phyloP scores from a whole-genome alignment of 1,140 invertebrate genomes.

The Adoxophyes honmai region DNA sequence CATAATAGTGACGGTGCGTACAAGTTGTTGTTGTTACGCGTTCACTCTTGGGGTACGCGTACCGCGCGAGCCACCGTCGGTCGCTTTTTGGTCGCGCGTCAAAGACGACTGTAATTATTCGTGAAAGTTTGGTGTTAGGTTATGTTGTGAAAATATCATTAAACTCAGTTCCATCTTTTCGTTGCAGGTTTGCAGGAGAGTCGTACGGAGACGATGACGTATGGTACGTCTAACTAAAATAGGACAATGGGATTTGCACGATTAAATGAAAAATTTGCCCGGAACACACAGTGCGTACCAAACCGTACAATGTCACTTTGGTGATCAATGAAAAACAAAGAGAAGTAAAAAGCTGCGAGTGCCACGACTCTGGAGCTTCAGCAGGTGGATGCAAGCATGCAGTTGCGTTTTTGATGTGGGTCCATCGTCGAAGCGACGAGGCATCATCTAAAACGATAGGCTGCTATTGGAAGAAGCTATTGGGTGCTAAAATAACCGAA shows the following conservation, averaged over 20 bases:
- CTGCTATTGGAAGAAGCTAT: conserved; percentile 52
- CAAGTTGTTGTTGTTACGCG: too few species aligned
- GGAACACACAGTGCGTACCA: conserved; percentile 23
- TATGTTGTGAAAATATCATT: too few species aligned
- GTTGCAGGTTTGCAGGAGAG: conserved; percentile 23
- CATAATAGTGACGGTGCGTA: too few species aligned
- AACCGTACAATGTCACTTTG: conserved; percentile 22
- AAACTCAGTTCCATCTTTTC: neutral
- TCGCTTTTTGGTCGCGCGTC: too few species aligned
- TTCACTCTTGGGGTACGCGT: too few species aligned
- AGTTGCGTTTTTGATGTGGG: conserved; percentile 53
- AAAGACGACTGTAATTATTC: too few species aligned
- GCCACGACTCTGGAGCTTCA: conserved; percentile 27
- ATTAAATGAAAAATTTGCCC: too few species aligned
- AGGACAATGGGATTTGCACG: too few species aligned
- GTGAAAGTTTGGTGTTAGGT: too few species aligned
- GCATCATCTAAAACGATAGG: conserved; percentile 26
- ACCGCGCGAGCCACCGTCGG: too few species aligned
- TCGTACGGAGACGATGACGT: conserved; percentile 27
- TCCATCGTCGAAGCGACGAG: conserved; percentile 50
- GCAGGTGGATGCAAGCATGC: conserved; percentile 30
- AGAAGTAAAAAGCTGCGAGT: too few species aligned
- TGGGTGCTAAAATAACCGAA: conserved; percentile 18
- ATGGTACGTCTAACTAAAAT: conserved; percentile 27
- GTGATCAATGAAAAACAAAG: conserved; percentile 23